Percentiles rank a stretch among this genome's conserved stretches.
Conservation (phyloP, 2,888 invertebrate species). For the Tromatobia lineatoria region DNA sequence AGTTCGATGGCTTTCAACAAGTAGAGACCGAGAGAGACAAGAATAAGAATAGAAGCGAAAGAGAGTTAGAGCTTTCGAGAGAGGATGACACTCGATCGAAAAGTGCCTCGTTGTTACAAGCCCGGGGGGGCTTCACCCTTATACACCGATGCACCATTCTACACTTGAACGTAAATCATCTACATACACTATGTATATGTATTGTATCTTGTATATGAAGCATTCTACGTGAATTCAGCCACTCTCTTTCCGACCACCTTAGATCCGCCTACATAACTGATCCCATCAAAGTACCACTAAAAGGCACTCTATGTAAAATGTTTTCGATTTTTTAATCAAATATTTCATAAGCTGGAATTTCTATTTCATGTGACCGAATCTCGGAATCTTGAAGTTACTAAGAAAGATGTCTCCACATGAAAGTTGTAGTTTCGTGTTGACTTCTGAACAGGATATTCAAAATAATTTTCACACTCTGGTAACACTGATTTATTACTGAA, state of each 20-base stretch:
- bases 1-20: slow-evolving; percentile 67
- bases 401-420: too few relatives aligned
- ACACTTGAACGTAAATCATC: slow-evolving; percentile 20
- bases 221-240: not conserved
- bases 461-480: too few relatives aligned
- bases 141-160: slow-evolving; percentile 12
- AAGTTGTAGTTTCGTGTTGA: too few relatives aligned
- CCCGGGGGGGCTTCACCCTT: slow-evolving; percentile 46
- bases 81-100: slow-evolving; percentile 78
- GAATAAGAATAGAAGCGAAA: slow-evolving; percentile 16
- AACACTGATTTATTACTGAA: too few relatives aligned
- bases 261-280: not conserved
- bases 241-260: too few relatives aligned
- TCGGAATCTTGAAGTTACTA: too few relatives aligned
- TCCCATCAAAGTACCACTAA: not conserved
- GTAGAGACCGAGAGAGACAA: slow-evolving; percentile 49
- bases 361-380: too few relatives aligned
- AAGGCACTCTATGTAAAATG: not conserved
- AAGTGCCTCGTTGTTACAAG: slow-evolving; percentile 79
- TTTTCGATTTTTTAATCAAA: too few relatives aligned
- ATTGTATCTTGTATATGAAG: not conserved
- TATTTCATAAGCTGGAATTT: too few relatives aligned
- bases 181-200: slow-evolving; percentile 1
- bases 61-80: slow-evolving; percentile 76
- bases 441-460: too few relatives aligned